Percentiles rank a stretch among this genome's conserved stretches.
Evolutionary conservation across 2,888 invertebrate genomes (phyloP).

Genomic region (Chaitophorus viminalis): DNA sequence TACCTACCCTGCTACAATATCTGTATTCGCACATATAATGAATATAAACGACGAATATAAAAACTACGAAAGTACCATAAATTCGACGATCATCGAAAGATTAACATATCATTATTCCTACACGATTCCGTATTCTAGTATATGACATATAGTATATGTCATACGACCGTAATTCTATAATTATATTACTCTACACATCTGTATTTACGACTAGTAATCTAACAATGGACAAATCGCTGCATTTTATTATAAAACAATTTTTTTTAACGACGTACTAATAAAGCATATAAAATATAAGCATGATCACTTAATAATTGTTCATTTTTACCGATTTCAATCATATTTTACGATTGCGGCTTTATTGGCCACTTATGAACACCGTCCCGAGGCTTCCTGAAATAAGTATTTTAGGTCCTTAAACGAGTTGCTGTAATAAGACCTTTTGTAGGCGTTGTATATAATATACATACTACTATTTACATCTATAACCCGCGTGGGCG

Average conservation of each 20-base stretch:
- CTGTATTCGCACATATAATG: neutral
- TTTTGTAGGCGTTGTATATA: conserved; percentile 30
- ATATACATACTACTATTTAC: neutral
- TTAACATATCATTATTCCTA: neutral
- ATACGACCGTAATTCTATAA: neutral
- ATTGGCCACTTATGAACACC: neutral
- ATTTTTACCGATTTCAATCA: conserved; percentile 27
- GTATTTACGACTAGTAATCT: neutral
- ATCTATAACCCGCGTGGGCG: conserved; percentile 8
- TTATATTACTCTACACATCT: neutral
- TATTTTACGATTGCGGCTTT: conserved; percentile 12
- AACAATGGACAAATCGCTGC: neutral
- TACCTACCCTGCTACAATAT: neutral
- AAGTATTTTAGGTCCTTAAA: neutral
- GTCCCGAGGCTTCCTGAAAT: neutral
- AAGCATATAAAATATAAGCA: neutral
- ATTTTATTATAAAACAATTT: neutral
- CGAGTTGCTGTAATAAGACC: neutral
- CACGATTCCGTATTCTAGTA: neutral
- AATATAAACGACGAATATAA: neutral
- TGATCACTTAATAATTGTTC: conserved; percentile 1
- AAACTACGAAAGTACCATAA: neutral
- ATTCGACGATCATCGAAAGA: neutral
- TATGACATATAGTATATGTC: neutral
- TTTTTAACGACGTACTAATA: neutral